Base-by-base conservation (phyloP, 2,113 vertebrate species). In the Lota lota region DNA sequence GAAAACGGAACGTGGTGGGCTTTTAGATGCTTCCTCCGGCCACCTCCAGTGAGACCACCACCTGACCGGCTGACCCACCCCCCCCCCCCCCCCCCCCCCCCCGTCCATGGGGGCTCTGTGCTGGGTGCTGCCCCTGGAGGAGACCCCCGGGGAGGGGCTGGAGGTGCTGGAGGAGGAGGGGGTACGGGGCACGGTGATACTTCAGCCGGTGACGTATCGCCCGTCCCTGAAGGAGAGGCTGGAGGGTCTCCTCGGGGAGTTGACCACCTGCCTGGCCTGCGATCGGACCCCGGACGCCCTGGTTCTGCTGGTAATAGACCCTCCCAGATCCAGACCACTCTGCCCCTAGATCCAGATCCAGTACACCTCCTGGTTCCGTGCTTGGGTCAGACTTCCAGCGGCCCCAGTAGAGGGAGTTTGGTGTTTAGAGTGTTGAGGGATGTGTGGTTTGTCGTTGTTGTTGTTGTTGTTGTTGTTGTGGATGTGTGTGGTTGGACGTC, bases 61-160 rank as follows among this genome's bases (percentile, higher is more conserved):
- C 40, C 54, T 74, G 73, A 74, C 5, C 0, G 74, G 74, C 61
- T 73, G 0, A 20, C 61, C 61, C 5, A 14, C 14, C 8, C 18
- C 14, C 18, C 67, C 28, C 28, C 28, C 28, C 7, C 3, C 28
- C 5, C 21, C 22, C 0, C 1, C 15, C 50, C 16, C 5, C 14
- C 15, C 61, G 3, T 2, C 36, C 20, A 70, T 86, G 72, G 80
- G 82, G 0, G 82, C 77, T 53, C 83, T 90, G 86, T 86, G 86
- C 82, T 88, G 85, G 80, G 73, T 88, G 77, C 70, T 82, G 63
- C 79, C 74, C 1, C 66, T n/a, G 67, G 80, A 88, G 54, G 88
- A 88, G 74, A 85, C 84, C 20, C 40, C 40, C 40, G 63, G 53
- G 67, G 87, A 80, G 72, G 18, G 4, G 11, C 69, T 54, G 24